These are phyloP conservation scores for Mesorhabditis belari DNA, from an alignment of 2,888 invertebrate species.

Conservation along the genomic window DNA sequence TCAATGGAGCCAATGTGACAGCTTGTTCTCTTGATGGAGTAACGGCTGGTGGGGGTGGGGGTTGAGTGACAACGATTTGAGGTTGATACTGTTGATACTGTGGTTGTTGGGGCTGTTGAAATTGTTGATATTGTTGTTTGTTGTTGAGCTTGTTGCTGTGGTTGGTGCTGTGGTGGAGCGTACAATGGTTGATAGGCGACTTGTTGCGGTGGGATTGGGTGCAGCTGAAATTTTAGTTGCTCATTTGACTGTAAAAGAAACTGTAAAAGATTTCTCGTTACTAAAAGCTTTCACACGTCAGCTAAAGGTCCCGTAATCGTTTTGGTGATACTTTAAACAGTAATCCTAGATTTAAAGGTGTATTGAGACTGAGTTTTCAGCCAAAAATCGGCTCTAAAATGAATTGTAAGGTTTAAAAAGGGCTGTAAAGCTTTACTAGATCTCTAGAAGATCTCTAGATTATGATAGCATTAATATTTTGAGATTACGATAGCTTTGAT, in stretches of 20 bases:
- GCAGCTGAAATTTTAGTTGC: neutral
- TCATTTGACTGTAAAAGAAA: too few relatives aligned
- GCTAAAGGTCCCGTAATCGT: too few relatives aligned
- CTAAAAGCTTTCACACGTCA: too few relatives aligned
- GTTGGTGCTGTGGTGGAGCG: neutral
- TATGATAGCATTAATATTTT: too few relatives aligned
- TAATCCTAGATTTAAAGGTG: too few relatives aligned
- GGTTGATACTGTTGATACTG: conserved; percentile 8
- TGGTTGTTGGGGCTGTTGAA: conserved; percentile 11
- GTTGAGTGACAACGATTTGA: neutral
- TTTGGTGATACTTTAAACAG: too few relatives aligned
- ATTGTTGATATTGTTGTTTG: neutral
- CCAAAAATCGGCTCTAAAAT: neutral
- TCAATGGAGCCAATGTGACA: conserved; percentile 26
- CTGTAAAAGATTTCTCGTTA: too few relatives aligned
- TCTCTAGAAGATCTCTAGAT: too few relatives aligned
- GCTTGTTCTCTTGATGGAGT: conserved; percentile 4
- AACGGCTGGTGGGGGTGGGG: conserved; percentile 6
- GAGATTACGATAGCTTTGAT: too few relatives aligned
- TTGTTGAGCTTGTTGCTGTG: neutral
- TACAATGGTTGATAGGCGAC: neutral
- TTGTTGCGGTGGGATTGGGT: neutral
- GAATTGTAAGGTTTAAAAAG: neutral
- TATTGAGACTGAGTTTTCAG: too few relatives aligned
- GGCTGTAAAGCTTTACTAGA: neutral